Conservation (phyloP, 2,113 vertebrate species). For the Caretta caretta region DNA sequence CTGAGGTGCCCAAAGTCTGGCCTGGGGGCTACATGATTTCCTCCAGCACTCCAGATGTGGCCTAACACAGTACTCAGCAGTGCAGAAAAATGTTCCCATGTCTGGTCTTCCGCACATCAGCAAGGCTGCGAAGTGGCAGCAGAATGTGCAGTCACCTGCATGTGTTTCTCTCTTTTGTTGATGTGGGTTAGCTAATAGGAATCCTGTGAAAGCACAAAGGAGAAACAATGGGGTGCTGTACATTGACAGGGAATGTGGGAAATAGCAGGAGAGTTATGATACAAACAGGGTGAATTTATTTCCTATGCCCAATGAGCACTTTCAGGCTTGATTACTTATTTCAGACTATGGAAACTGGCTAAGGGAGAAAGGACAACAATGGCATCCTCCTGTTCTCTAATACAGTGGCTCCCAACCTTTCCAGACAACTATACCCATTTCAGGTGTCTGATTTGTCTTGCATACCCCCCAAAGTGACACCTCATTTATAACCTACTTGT, state of each 20-base stretch:
- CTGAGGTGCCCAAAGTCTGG: background rate
- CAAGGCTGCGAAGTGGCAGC: background rate
- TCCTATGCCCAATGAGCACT: background rate
- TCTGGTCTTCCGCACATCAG: accelerated
- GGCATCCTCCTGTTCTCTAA: background rate
- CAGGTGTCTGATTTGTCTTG: too few relatives aligned
- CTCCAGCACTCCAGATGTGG: conserved; percentile 7
- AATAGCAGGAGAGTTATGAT: background rate
- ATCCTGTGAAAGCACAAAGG: accelerated
- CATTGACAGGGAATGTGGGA: background rate
- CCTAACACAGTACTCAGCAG: background rate
- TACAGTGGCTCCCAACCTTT: too few relatives aligned
- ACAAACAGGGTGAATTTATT: background rate
- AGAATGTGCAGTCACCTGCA: background rate
- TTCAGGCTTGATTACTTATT: background rate
- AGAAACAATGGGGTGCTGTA: accelerated
- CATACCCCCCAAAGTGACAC: too few relatives aligned
- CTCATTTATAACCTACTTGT: too few relatives aligned
- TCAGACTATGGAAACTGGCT: background rate
- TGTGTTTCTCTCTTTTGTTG: background rate
- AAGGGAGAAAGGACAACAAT: background rate
- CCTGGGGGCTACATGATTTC: accelerated
- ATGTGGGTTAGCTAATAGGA: background rate
- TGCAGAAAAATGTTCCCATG: background rate
- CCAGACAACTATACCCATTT: background rate